Evolutionary conservation across 2,113 vertebrate genomes (phyloP), one percentile per base, ranked within the genome.

Genomic region (Galbula dea): DNA sequence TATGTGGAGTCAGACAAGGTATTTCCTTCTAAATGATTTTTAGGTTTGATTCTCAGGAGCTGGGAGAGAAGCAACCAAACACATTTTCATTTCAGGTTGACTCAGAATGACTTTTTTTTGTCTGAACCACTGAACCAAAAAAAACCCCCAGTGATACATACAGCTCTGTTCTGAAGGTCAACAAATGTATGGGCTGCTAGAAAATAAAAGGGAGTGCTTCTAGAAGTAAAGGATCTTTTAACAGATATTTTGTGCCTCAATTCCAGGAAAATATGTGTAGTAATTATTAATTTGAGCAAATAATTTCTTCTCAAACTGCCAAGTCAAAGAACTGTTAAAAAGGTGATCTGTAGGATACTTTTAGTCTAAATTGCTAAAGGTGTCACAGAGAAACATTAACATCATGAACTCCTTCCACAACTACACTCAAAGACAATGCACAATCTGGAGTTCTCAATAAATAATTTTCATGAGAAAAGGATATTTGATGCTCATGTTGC

Each of bases 111-210:
- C 39, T 82, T 57, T 10, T 46, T 45, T 21, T 41, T 76, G 19
- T 80, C 69, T 73, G 63, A 86, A 83, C 16, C 30, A 45, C 26
- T 77, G 71, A 89, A 75, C 26, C 8, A 58, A 75, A 83, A 89
- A 83, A 72, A 79, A 23, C 43, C 41, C 41, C 18, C 46, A 57
- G 54, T 62, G 58, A 66, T 71, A 80, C 26, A 55, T 55, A 37
- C 21, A 66, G 26, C 19, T 76, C 17, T 80, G 8, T 77, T 96
- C 89, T 83, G 85, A 91, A 88, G 76, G 63, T 93, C 75, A 90
- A 58, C 52, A 88, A 89, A 61, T 15, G 3, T 34, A 32, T 45
- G 54, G 49, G 37, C 26, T 32, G 37, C 29, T 73, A 69, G 62
- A 73, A 90, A 82, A 61, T 74, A 83, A 48, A 45, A 55, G 39